Conservation (phyloP, 2,797 vertebrate genomes). For the Triplophysa bombifrons region DNA sequence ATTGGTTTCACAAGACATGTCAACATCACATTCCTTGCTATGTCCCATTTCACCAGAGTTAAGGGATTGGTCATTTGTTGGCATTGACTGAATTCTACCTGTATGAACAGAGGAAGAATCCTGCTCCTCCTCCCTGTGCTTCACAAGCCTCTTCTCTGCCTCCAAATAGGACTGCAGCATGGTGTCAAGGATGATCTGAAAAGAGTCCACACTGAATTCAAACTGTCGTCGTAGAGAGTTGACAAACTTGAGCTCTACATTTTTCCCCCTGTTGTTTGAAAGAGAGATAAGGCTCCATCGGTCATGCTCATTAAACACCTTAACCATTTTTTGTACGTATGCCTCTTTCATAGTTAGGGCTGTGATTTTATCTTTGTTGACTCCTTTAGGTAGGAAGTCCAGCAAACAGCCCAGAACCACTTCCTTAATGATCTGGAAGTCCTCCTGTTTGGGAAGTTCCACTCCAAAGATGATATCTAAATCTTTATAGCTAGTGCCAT, state of each 20-base stretch:
- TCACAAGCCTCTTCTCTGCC: conserved; percentile 68
- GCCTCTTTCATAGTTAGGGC: conserved; percentile 92
- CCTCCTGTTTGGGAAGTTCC: conserved; percentile 86
- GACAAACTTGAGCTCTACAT: conserved; percentile 96
- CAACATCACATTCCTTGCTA: conserved; percentile 27
- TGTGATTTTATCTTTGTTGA: conserved; percentile 94
- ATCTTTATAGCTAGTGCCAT: conserved; percentile 92
- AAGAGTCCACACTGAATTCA: conserved; percentile 98
- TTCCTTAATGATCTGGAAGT: conserved; percentile 94
- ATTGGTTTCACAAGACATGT: conserved; percentile 28
- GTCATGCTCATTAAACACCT: conserved; percentile 89
- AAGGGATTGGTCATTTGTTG: conserved; percentile 31
- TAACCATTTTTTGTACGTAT: conserved; percentile 99
- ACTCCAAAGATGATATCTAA: conserved; percentile 95
- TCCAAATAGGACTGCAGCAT: conserved; percentile 85
- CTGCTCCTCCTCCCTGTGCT: conserved; percentile 56
- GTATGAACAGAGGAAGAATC: conserved; percentile 52
- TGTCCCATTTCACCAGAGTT: conserved; percentile 40
- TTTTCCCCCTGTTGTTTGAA: conserved; percentile 96
- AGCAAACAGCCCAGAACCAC: conserved; percentile 88
- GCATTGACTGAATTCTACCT: conserved; percentile 44
- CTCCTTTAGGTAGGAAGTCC: conserved; percentile 70
- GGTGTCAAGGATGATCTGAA: conserved; percentile 92
- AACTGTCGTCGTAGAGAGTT: conserved; percentile 89
- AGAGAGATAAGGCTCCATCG: conserved; percentile 98